A percentile compares a stretch with the other conserved stretches of the same genome.
These are phyloP conservation scores for Heliornis fulica DNA, from an alignment of 2,113 vertebrate species.

Conservation along the genomic window DNA sequence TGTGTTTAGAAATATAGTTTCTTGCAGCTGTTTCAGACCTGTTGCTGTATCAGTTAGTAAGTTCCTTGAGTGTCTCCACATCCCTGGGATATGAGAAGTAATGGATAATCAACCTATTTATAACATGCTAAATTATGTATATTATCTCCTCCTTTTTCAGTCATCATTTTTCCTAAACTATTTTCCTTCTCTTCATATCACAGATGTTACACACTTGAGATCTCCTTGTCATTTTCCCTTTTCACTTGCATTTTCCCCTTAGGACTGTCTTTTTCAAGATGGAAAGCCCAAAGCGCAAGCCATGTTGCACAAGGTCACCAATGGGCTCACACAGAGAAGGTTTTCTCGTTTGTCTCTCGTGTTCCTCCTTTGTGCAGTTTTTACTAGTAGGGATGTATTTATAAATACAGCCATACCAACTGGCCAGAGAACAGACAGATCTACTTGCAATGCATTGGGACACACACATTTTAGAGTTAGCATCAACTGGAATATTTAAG, in stretches of 20 bases:
- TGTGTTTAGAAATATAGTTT: background rate
- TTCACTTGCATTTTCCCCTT: background rate
- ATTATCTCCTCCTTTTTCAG: background rate
- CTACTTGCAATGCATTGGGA: background rate
- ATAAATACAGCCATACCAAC: background rate
- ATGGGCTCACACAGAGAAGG: background rate
- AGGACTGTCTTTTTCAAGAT: background rate
- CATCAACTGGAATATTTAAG: background rate
- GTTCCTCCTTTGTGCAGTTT: background rate
- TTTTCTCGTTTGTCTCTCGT: background rate
- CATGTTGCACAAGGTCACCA: background rate
- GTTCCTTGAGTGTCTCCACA: background rate
- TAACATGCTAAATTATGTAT: background rate
- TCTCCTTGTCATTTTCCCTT: background rate
- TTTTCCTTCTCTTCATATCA: background rate
- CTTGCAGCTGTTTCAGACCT: background rate
- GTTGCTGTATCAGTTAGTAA: background rate
- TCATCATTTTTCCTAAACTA: background rate
- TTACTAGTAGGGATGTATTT: background rate
- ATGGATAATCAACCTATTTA: background rate
- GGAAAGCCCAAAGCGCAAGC: background rate
- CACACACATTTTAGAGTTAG: background rate
- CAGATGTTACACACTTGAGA: background rate
- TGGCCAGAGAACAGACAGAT: background rate
- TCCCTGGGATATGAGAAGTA: background rate